A percentile compares a stretch with the other conserved stretches of the same genome.
Evolutionary conservation across 1,140 invertebrate species (phyloP).

Genomic region (Pseudomyrmex flavicornis): DNA sequence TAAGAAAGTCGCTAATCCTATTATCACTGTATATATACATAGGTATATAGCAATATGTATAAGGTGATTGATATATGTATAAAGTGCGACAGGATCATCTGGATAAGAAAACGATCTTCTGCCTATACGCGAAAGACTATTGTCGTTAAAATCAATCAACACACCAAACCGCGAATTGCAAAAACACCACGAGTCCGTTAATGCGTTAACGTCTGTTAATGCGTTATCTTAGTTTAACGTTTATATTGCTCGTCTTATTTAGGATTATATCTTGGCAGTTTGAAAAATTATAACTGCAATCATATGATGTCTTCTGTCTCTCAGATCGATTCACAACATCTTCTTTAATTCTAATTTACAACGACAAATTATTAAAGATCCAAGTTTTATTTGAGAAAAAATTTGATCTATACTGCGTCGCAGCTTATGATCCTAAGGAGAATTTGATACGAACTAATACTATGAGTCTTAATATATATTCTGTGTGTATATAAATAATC

Average conservation of each 20-base stretch:
- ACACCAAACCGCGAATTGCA: slow-evolving; percentile 22
- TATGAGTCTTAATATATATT: slow-evolving; percentile 22
- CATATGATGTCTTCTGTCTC: background rate
- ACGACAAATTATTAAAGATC: background rate
- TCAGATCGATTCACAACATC: background rate
- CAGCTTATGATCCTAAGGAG: slow-evolving; percentile 16
- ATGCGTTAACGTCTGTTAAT: background rate
- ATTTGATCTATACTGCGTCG: background rate
- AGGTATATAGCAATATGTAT: slow-evolving; percentile 51
- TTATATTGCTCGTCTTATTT: slow-evolving; percentile 43
- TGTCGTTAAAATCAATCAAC: slow-evolving; percentile 42
- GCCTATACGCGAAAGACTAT: slow-evolving; percentile 46
- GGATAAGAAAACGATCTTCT: slow-evolving; percentile 41
- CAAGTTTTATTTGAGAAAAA: background rate
- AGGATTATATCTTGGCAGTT: slow-evolving; percentile 46
- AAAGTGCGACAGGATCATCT: slow-evolving; percentile 63
- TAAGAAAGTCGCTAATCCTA: slow-evolving; percentile 59
- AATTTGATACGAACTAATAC: background rate
- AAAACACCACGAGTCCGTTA: slow-evolving; percentile 22
- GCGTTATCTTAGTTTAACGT: slow-evolving; percentile 24
- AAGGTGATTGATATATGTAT: slow-evolving; percentile 54
- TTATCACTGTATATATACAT: slow-evolving; percentile 43
- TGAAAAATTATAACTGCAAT: slow-evolving; percentile 41
- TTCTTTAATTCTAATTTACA: slow-evolving; percentile 7
- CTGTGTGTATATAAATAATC: slow-evolving; percentile 41